A percentile compares a stretch with the other conserved stretches of the same genome.
Conservation (phyloP, 2,888 invertebrate genomes). For the Neria commutata region DNA sequence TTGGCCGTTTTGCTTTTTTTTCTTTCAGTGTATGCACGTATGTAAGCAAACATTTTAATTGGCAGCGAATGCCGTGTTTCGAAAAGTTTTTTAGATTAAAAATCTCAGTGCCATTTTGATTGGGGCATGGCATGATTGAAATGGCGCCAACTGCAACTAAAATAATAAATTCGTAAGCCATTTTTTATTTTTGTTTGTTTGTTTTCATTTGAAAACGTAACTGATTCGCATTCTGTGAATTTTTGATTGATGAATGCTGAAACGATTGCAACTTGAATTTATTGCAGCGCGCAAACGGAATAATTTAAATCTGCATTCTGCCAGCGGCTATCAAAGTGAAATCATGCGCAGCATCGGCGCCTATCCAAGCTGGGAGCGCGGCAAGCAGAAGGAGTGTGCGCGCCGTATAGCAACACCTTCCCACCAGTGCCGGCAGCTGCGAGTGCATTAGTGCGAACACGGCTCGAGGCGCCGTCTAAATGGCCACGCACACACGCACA, state of each 20-base stretch:
- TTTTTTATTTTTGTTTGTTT: background rate
- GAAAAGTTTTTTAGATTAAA: no score
- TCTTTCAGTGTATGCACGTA: no score
- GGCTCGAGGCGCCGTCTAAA: conserved; percentile 59
- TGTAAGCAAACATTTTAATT: no score
- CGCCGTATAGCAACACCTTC: background rate
- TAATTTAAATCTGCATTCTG: background rate
- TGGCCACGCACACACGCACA: conserved; percentile 37
- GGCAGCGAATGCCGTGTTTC: no score
- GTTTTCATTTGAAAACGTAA: background rate
- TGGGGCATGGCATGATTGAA: no score
- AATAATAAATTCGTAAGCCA: background rate
- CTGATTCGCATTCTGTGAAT: background rate
- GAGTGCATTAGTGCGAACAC: conserved; percentile 56
- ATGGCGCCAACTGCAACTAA: background rate
- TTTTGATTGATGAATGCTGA: background rate
- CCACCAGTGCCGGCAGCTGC: conserved; percentile 35
- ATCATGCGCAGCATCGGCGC: background rate
- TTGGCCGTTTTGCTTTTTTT: no score
- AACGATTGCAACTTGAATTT: background rate
- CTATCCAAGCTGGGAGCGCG: background rate
- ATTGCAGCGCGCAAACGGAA: background rate
- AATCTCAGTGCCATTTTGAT: no score
- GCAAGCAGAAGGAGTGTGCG: background rate
- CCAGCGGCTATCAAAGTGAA: no score